Percentiles rank a stretch among this genome's conserved stretches.
Evolutionary conservation across 92 coral and sea anemone species (phyloP).

Genomic region (Palythoa grandis): DNA sequence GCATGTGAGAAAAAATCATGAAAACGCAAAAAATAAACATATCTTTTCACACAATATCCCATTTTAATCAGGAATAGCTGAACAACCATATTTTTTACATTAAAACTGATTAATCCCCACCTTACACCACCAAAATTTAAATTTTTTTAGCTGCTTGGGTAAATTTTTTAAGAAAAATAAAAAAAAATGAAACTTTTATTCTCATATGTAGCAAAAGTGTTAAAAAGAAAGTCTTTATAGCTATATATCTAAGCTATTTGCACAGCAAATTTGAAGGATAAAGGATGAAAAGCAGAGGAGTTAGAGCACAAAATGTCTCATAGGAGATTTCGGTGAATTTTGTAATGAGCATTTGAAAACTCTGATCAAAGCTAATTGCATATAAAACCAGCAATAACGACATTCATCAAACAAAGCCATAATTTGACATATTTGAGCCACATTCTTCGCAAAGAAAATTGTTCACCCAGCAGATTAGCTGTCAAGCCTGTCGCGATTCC

Average conservation of each 20-base stretch:
- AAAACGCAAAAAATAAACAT: not conserved
- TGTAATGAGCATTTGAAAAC: constrained; percentile 6
- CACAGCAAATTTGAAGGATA: constrained; percentile 26
- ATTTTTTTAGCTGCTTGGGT: constrained; percentile 28
- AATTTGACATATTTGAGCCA: too few species aligned
- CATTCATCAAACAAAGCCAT: too few species aligned
- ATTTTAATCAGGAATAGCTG: constrained; percentile 23
- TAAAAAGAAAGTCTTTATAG: constrained; percentile 8
- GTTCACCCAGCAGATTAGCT: too few species aligned
- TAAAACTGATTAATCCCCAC: constrained; percentile 20
- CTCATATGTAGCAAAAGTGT: constrained; percentile 18
- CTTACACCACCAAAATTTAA: constrained; percentile 13
- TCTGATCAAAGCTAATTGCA: too few species aligned
- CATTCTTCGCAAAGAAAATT: too few species aligned
- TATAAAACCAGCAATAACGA: too few species aligned
- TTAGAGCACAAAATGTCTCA: constrained; percentile 28
- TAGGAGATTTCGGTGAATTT: constrained; percentile 14
- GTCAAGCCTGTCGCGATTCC: too few species aligned
- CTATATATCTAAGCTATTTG: constrained; percentile 24
- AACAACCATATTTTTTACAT: constrained; percentile 27
- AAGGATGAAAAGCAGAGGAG: constrained; percentile 27
- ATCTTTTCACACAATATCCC: not conserved
- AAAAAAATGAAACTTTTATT: constrained; percentile 17
- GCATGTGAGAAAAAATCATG: not conserved
- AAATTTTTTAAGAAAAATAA: constrained; percentile 17